phyloP scores from a whole-genome alignment of 1,140 invertebrate genomes.

The Vollenhovia emeryi region DNA sequence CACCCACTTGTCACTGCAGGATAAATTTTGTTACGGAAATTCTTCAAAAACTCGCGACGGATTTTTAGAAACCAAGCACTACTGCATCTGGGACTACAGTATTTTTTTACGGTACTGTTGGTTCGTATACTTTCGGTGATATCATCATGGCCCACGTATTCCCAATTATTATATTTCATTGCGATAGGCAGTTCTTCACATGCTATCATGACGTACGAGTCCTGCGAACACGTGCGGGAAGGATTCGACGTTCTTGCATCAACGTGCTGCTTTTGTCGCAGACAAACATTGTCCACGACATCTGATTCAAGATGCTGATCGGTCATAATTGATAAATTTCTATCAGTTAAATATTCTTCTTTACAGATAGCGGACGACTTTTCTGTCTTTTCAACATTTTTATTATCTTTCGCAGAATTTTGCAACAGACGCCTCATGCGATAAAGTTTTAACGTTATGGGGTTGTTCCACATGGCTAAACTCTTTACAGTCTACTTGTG shows the following conservation, averaged over 20 bases:
- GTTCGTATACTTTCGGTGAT: slow-evolving; percentile 32
- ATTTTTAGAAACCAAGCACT: slow-evolving; percentile 70
- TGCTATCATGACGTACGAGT: slow-evolving; percentile 46
- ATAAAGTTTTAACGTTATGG: slow-evolving; percentile 29
- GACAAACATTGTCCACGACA: not conserved
- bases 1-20: slow-evolving; percentile 61
- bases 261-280: not conserved
- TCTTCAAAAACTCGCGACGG: slow-evolving; percentile 71
- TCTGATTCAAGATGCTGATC: slow-evolving; percentile 57
- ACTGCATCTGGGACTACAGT: slow-evolving; percentile 42
- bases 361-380: not conserved
- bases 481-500: not conserved
- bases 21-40: slow-evolving; percentile 68
- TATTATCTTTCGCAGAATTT: not conserved
- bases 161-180: slow-evolving; percentile 43
- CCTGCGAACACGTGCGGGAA: not conserved
- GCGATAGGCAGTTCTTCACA: slow-evolving; percentile 39
- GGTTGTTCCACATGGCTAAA: slow-evolving; percentile 23
- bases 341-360: slow-evolving; percentile 28
- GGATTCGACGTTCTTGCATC: not conserved
- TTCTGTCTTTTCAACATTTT: not conserved
- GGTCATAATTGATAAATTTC: slow-evolving; percentile 72
- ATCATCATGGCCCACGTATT: not conserved
- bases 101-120: slow-evolving; percentile 22
- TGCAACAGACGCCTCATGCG: not conserved